Conservation (phyloP, 2,888 invertebrate genomes). For the Cosmia pyralina region DNA sequence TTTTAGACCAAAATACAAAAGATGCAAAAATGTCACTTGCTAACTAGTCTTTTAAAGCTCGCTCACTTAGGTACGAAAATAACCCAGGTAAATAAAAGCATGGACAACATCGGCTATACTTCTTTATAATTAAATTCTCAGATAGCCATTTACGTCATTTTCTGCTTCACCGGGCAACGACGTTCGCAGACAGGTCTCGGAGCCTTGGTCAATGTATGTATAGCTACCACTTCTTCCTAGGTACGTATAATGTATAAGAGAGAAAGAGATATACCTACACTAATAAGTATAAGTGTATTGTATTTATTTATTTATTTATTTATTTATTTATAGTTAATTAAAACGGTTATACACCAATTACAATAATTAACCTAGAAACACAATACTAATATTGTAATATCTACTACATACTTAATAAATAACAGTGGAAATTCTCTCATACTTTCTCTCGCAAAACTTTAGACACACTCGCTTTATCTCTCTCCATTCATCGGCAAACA, state of each 20-base stretch:
- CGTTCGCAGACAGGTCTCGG: constrained; percentile 11
- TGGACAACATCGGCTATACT: neutral
- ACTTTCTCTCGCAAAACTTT: no score
- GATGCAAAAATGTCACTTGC: neutral
- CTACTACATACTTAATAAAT: no score
- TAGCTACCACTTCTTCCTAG: constrained; percentile 3
- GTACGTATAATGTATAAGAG: neutral
- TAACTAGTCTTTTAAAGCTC: neutral
- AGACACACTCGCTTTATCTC: no score
- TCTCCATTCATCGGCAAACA: no score
- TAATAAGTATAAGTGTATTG: neutral
- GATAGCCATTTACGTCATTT: constrained; percentile 34
- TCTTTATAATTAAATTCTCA: constrained; percentile 22
- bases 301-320: no score
- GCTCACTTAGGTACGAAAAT: neutral
- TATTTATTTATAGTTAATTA: no score
- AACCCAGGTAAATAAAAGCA: neutral
- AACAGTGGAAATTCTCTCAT: no score
- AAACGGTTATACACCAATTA: no score
- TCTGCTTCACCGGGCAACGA: constrained; percentile 35
- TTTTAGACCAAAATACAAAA: no score
- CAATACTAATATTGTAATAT: no score
- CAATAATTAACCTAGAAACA: no score
- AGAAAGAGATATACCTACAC: neutral
- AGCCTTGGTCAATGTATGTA: neutral